Evolutionary conservation across 1,140 invertebrate genomes (phyloP), one percentile per base, ranked within the genome.

Genomic region (Agraylea sexmaculata): DNA sequence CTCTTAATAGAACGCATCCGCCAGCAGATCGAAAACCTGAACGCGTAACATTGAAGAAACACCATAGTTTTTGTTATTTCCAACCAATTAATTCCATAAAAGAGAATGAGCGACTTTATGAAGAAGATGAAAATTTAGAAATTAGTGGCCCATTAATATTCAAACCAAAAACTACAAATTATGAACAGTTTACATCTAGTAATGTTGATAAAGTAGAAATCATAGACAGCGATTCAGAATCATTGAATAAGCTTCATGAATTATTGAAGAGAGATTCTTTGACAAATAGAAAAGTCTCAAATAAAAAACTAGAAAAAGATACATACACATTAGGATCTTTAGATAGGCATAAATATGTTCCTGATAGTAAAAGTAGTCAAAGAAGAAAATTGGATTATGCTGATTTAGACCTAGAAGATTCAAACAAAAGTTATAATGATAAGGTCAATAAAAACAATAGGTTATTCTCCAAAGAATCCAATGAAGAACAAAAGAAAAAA

Each of bases 11-110:
- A 43, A 49, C 47, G 15, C 38, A 49, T 37, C 47, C 47, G 53
- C 58, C 61, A 25, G 68, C 68, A 52, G 60, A 61, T 43, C 69
- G 64, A 56, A 69, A 70, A 53, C 68, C 71, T 40, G 69, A 71
- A 37, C 68, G 74, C 54, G 64, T 75, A 47, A 74, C 74, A 1
- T 49, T 78, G 17, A 75, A 76, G 53, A 78, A 78, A 56, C 74
- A 75, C 56, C 74, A 78, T 55, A 77, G 73, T 53, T 78, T 77
- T 51, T 66, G 65, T 44, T 76, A 77, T 50, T 78, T 77, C 42
- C 74, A 78, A 61, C 75, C 69, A 4, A 49, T 49, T 20, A 40
- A 43, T 20, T 37, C 43, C 12, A 33, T 31, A 5, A 23, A 43
- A 22, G 15, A 43, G 58, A 63, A 50, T 63, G 3, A 63, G 41